Evolutionary conservation across 2,797 vertebrate species (phyloP).

Genomic region (Tympanoctomys barrerae): DNA sequence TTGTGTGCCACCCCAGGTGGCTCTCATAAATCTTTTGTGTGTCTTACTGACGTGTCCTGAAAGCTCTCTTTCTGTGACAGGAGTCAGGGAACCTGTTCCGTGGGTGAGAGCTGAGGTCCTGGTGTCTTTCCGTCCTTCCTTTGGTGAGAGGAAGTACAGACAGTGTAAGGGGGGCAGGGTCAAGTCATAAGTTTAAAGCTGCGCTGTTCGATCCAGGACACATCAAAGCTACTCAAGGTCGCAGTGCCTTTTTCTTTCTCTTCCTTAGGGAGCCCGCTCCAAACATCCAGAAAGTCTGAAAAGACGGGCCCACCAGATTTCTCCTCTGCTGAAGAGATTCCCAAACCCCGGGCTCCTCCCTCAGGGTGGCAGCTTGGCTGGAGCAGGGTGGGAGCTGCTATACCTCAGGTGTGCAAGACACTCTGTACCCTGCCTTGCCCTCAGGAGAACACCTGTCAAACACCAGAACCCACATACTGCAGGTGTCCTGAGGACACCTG

Average conservation of each 20-base stretch:
- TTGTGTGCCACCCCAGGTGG: background rate
- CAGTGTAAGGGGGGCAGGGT: background rate
- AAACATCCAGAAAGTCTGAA: background rate
- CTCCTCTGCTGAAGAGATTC: background rate
- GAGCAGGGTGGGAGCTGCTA: background rate
- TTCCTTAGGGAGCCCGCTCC: background rate
- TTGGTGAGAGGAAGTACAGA: background rate
- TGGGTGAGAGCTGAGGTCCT: background rate
- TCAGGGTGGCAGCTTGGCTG: background rate
- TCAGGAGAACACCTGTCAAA: background rate
- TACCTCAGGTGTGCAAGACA: background rate
- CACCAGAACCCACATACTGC: too few species aligned
- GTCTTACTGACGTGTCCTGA: background rate
- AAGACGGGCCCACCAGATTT: background rate
- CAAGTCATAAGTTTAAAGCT: rapidly evolving
- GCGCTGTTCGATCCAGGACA: background rate
- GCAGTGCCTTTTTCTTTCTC: background rate
- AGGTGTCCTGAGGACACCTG: background rate
- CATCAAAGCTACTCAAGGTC: background rate
- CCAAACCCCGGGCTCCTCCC: background rate
- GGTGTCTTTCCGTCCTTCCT: background rate
- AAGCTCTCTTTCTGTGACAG: background rate
- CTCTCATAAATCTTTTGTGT: background rate
- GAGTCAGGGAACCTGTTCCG: background rate
- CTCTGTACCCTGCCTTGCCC: background rate